Conservation (phyloP, 1,140 invertebrate species). For the Heliconius himera region DNA sequence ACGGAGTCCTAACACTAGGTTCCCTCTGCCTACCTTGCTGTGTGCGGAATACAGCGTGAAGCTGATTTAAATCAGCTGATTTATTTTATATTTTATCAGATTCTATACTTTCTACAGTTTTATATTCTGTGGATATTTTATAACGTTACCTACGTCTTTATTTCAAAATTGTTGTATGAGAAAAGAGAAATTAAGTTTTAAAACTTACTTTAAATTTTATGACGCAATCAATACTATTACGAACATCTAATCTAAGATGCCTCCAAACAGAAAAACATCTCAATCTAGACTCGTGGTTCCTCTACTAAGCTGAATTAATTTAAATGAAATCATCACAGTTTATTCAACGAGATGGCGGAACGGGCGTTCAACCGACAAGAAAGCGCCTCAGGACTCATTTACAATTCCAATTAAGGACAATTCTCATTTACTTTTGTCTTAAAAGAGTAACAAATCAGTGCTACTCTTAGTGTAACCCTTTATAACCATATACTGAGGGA, state of each 20-base stretch:
- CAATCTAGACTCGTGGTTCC: slow-evolving; percentile 53
- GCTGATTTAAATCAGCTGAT: no score
- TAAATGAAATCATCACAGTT: slow-evolving; percentile 75
- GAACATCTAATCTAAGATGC: neutral
- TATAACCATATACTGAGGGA: slow-evolving; percentile 37
- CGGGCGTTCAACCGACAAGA: slow-evolving; percentile 69
- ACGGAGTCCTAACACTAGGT: no score
- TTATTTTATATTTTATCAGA: no score
- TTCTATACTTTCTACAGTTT: no score
- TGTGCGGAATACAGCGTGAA: no score
- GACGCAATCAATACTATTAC: neutral
- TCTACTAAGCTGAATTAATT: slow-evolving; percentile 64
- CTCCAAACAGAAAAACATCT: slow-evolving; percentile 26
- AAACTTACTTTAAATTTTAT: neutral
- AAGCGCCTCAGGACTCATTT: slow-evolving; percentile 74
- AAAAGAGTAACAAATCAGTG: slow-evolving; percentile 66
- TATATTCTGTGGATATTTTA: no score
- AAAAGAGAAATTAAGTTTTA: no score
- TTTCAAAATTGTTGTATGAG: no score
- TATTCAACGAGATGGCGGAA: slow-evolving; percentile 65
- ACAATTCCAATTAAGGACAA: slow-evolving; percentile 78
- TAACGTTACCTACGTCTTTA: neutral
- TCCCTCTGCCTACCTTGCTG: no score
- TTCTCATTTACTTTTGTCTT: slow-evolving; percentile 76
- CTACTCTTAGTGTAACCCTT: slow-evolving; percentile 44